Evolutionary conservation across 1,140 invertebrate species (phyloP), one percentile per base, ranked within the genome.

Genomic region (Thaumatotibia leucotreta): DNA sequence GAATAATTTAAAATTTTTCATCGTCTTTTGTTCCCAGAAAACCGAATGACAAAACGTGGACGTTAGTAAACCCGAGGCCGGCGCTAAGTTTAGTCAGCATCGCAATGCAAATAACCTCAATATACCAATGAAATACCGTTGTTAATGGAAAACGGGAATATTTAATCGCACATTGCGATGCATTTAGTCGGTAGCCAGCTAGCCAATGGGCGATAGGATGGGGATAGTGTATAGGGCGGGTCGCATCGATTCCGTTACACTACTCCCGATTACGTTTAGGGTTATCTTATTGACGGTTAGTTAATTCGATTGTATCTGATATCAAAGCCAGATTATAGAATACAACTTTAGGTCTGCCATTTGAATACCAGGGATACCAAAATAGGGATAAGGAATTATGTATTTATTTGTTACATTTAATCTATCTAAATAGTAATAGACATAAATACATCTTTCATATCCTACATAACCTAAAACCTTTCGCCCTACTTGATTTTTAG

Each of bases 101-200:
- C 78, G 76, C 76, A 77, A 82, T 78, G 61, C 58, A 63, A 64
- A 54, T 63, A 49, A 29, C 49, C 45, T 39, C 61, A 62, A 35
- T 62, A 50, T 14, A 58, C 24, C 52, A 17, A 58, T 29, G 63
- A 27, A 76, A 68, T 69, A 62, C 27, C 61, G 65, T 54, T 58
- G 39, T 72, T 76, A 74, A 79, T 78, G 72, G 68, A 63, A 72
- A 74, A 63, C 77, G 80, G 80, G 80, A 83, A 78, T 83, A 81
- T 79, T 71, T 77, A 79, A 80, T 67, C 71, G 72, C 71, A 69
- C 68, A 68, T 73, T 78, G 70, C 74, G 68, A 78, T 76, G 68
- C 71, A 71, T 69, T 77, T 72, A 78, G 79, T 76, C 72, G 67
- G 20, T 45, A 17, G 33, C 65, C 24, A 32, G n/a, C 5, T 45